phyloP scores from a whole-genome alignment of 2,113 vertebrate species.

The Ranitomeya imitator region DNA sequence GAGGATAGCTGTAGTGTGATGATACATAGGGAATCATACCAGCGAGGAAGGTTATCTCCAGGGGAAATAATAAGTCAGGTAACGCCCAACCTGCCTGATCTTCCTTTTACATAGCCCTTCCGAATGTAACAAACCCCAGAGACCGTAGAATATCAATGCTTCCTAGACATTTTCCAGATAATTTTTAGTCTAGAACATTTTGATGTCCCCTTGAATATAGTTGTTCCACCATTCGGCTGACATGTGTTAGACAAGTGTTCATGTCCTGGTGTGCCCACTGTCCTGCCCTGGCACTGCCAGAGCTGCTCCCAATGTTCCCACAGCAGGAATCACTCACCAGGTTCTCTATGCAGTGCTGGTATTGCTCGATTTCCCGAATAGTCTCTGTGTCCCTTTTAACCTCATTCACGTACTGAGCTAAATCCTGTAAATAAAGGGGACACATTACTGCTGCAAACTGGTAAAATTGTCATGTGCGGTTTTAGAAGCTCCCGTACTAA shows the following conservation, averaged over 20 bases:
- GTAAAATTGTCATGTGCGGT: neutral
- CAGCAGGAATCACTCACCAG: conserved; percentile 74
- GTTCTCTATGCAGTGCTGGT: conserved; percentile 96
- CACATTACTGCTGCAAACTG: neutral
- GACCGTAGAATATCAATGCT: too few relatives aligned
- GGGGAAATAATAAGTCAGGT: too few relatives aligned
- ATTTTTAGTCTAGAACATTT: too few relatives aligned
- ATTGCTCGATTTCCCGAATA: conserved; percentile 90
- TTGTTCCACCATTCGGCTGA: too few relatives aligned
- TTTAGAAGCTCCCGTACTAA: neutral
- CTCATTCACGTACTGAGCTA: conserved; percentile 98
- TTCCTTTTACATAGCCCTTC: too few relatives aligned
- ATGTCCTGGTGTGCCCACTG: neutral
- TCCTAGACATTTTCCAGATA: too few relatives aligned
- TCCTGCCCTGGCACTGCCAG: neutral
- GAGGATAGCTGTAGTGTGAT: too few relatives aligned
- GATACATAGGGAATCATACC: too few relatives aligned
- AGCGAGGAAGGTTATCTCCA: too few relatives aligned
- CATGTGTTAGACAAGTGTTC: neutral
- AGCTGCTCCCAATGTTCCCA: neutral
- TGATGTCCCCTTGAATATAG: too few relatives aligned
- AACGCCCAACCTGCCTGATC: too few relatives aligned
- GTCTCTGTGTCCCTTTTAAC: conserved; percentile 98
- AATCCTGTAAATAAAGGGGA: conserved; percentile 75
- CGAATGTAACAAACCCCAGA: too few relatives aligned